Base-by-base conservation (phyloP, 35 echinoderm and acorn worm genomes). In the Acanthaster planci region DNA sequence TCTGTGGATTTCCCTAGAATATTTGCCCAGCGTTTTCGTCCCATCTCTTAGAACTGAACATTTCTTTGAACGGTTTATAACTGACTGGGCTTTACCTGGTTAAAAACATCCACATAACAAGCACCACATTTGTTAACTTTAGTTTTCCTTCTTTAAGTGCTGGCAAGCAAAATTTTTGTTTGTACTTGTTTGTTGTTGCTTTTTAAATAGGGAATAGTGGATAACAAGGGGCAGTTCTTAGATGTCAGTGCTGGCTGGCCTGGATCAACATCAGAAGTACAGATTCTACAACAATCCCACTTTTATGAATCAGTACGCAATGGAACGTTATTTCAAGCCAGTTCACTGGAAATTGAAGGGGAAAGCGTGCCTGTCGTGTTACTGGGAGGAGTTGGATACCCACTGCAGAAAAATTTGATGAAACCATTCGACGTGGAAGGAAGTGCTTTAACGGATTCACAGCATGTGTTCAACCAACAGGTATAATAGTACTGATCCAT, bases 201-300 rank as follows among this genome's bases (percentile, higher is more conserved):
- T 47, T 47, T 47, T 47, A n/a, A n/a, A n/a, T 26, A 72, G 64
- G 64, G 64, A 72, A 72, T 72, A 72, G 64, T 72, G 14, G 64
- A 72, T 72, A 10, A 72, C 23, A 72, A 72, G 64, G 64, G 64
- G 23, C 64, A 72, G 64, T 72, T 72, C 64, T 14, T 29, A 10
- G 64, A 72, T 16, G 34, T 72, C 26, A 72, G 26, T 72, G 64
- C 64, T 26, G 64, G 64, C 26, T 34, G 26, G 64, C 34, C 22
- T 26, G 64, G 64, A 3, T 72, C 64, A 72, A 72, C 64, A 26
- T 72, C 64, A 26, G 64, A 72, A 12, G 29, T 26, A 72, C 64
- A 72, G 26, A 34, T 72, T 14, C 34, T 72, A 26, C 34, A 10
- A 8, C 64, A 72, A 72, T 72, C 64, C 30, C 64, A 21, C 64